These are phyloP conservation scores for Candidula unifasciata DNA, from an alignment of 2,888 invertebrate species.

Conservation along the genomic window DNA sequence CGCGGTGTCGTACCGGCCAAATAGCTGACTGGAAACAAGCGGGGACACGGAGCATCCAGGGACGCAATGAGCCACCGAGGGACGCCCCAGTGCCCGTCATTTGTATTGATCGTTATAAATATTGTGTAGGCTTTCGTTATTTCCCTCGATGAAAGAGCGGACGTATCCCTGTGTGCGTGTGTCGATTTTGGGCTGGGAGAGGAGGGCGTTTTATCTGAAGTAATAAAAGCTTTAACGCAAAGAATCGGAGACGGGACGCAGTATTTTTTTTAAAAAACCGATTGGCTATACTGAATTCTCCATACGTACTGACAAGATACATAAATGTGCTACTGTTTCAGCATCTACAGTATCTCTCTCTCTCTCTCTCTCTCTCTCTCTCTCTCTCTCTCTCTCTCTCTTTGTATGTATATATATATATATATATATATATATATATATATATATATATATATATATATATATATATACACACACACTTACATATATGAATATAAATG, in stretches of 20 bases:
- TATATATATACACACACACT: no score
- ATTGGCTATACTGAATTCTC: no score
- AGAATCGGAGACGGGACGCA: no score
- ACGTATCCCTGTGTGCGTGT: not conserved
- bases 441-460: not conserved
- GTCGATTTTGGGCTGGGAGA: not conserved
- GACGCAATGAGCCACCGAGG: constrained; percentile 10
- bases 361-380: not conserved
- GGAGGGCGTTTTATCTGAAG: no score
- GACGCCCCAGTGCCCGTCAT: constrained; percentile 3
- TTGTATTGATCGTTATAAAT: constrained; percentile 14
- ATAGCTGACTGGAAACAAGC: constrained; percentile 14
- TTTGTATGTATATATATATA: no score
- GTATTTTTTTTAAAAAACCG: no score
- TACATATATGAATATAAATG: no score
- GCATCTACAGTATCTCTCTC: no score
- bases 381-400: not conserved
- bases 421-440: no score
- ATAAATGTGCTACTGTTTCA: no score
- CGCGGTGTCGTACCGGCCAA: constrained; percentile 7
- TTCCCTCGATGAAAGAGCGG: not conserved
- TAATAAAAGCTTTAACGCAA: no score
- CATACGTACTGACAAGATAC: no score
- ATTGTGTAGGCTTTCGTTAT: not conserved
- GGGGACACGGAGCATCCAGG: constrained; percentile 18